phyloP scores from a whole-genome alignment of 2,888 invertebrate genomes.

The Morinoia aosen region DNA sequence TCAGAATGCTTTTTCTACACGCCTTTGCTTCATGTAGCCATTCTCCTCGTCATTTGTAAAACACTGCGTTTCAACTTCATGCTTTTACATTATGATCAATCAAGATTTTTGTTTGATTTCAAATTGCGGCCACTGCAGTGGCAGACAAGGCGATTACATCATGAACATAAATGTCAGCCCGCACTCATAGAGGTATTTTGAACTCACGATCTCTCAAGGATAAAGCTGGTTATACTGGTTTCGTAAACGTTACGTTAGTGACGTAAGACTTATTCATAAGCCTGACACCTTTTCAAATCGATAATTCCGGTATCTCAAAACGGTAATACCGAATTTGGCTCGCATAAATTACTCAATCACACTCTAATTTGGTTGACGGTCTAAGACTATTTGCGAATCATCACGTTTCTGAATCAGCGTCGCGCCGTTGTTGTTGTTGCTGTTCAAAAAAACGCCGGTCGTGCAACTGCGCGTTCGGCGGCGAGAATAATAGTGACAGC shows the following conservation, averaged over 20 bases:
- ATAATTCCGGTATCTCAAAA: not conserved
- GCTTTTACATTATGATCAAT: not conserved
- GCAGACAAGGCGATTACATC: not conserved
- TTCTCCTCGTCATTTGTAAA: not conserved
- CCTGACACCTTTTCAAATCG: not conserved
- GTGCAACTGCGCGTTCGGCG: not conserved
- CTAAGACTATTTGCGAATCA: not conserved
- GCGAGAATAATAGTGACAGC: not conserved
- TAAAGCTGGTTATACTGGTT: not conserved
- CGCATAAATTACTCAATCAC: not conserved
- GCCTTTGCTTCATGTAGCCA: not conserved
- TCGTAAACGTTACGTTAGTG: not conserved
- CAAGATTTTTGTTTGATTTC: not conserved
- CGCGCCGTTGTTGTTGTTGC: not conserved
- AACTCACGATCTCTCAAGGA: conserved; percentile 3
- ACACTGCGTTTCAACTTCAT: not conserved
- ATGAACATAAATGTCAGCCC: not conserved
- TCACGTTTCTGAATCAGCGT: not conserved
- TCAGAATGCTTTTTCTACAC: conserved; percentile 20
- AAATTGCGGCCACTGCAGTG: not conserved
- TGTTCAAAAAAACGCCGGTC: conserved; percentile 4
- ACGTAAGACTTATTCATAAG: not conserved
- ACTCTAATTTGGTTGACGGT: not conserved
- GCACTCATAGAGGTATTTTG: not conserved
- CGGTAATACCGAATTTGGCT: not conserved